phyloP scores from a whole-genome alignment of 2,888 invertebrate genomes.

The Cinara cedri region DNA sequence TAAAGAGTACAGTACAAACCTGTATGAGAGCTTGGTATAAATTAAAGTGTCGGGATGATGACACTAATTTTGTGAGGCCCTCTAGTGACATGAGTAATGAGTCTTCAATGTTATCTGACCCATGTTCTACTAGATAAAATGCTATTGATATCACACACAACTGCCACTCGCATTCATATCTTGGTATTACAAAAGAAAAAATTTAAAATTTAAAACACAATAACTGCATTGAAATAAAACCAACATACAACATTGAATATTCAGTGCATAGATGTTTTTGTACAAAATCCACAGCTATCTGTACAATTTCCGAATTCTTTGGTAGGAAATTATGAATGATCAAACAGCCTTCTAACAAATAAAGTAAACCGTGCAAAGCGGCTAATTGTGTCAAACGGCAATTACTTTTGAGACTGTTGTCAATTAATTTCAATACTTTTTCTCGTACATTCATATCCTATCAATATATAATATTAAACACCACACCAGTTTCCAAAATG shows the following conservation, averaged over 20 bases:
- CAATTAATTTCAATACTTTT: constrained; percentile 67
- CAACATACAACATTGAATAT: constrained; percentile 50
- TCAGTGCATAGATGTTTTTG: constrained; percentile 54
- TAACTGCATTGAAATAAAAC: not conserved
- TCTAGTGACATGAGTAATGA: constrained; percentile 56
- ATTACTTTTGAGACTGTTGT: constrained; percentile 67
- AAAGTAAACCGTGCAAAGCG: constrained; percentile 72
- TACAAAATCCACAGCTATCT: constrained; percentile 54
- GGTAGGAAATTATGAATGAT: constrained; percentile 17
- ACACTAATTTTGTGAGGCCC: constrained; percentile 58
- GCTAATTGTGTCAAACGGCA: constrained; percentile 71
- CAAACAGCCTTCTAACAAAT: constrained; percentile 68
- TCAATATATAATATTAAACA: not conserved
- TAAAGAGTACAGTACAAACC: constrained; percentile 39
- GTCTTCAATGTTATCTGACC: constrained; percentile 53
- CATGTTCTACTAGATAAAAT: constrained; percentile 77
- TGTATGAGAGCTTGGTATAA: constrained; percentile 59
- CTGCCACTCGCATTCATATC: constrained; percentile 60
- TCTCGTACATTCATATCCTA: constrained; percentile 64
- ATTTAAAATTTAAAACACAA: no score
- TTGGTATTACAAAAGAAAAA: not conserved
- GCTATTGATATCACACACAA: constrained; percentile 73
- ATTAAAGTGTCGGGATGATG: constrained; percentile 57
- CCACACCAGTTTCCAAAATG: no score
- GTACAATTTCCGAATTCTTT: constrained; percentile 43